These are phyloP conservation scores for Daktulosphaira vitifoliae DNA, from an alignment of 1,140 invertebrate genomes.

Conservation along the genomic window DNA sequence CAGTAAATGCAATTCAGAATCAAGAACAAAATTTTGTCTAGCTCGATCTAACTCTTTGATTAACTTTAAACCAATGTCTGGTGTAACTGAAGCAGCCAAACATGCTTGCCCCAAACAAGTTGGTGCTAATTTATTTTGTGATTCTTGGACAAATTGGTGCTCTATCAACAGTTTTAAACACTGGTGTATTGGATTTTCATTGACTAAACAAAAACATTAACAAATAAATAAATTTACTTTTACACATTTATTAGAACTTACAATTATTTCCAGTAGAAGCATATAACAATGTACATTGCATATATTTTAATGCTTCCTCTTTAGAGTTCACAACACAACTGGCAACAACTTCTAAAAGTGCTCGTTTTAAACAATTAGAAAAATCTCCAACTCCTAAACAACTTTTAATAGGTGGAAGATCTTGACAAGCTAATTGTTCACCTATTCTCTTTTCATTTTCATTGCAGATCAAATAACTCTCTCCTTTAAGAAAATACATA, in stretches of 20 bases:
- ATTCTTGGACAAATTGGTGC: constrained; percentile 49
- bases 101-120: constrained; percentile 86
- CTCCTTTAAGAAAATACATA: constrained; percentile 50
- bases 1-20: constrained; percentile 89
- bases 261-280: constrained; percentile 37
- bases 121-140: constrained; percentile 49
- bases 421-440: constrained; percentile 56
- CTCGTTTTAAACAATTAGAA: constrained; percentile 49
- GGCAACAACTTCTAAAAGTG: constrained; percentile 73
- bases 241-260: not conserved
- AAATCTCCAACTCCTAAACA: constrained; percentile 54
- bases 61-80: constrained; percentile 78
- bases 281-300: constrained; percentile 65
- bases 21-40: constrained; percentile 78
- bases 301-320: constrained; percentile 66
- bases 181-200: constrained; percentile 44
- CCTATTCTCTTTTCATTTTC: constrained; percentile 61
- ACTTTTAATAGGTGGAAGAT: constrained; percentile 68
- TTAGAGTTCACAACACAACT: constrained; percentile 69
- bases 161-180: constrained; percentile 52
- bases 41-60: constrained; percentile 88
- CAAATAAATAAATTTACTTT: not conserved
- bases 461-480: constrained; percentile 87
- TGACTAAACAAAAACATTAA: constrained; percentile 8
- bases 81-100: constrained; percentile 82